phyloP scores from a whole-genome alignment of 2,888 invertebrate genomes.

The Lepidochitona cinerea region DNA sequence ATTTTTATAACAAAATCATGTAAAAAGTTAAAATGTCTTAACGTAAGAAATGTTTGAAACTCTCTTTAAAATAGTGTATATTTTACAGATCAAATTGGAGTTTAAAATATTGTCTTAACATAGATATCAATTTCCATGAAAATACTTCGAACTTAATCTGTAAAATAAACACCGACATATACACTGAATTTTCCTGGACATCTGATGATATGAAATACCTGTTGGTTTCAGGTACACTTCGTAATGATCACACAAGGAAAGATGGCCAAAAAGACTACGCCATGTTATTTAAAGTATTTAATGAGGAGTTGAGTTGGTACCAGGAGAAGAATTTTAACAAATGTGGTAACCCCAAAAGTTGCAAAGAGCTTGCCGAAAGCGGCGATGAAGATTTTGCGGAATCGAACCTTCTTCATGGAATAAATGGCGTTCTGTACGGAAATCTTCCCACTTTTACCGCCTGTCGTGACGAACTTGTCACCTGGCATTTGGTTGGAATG shows the following conservation, averaged over 20 bases:
- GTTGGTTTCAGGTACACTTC: neutral
- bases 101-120: too few relatives aligned
- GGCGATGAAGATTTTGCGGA: constrained; percentile 23
- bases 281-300: constrained; percentile 39
- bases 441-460: constrained; percentile 16
- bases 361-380: constrained; percentile 20
- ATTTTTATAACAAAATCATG: too few relatives aligned
- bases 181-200: too few relatives aligned
- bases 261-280: constrained; percentile 34
- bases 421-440: constrained; percentile 24
- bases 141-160: too few relatives aligned
- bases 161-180: too few relatives aligned
- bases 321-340: constrained; percentile 31
- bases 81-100: too few relatives aligned
- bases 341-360: constrained; percentile 35
- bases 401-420: constrained; percentile 22
- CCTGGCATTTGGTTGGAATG: constrained; percentile 28
- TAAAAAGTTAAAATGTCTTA: too few relatives aligned
- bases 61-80: too few relatives aligned
- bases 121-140: too few relatives aligned
- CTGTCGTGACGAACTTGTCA: constrained; percentile 21
- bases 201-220: too few relatives aligned
- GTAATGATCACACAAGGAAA: neutral
- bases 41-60: too few relatives aligned
- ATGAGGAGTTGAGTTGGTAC: constrained; percentile 45